A percentile compares a stretch with the other conserved stretches of the same genome.
Conservation (phyloP, 2,797 vertebrate species). For the Amphiprion clarkii region DNA sequence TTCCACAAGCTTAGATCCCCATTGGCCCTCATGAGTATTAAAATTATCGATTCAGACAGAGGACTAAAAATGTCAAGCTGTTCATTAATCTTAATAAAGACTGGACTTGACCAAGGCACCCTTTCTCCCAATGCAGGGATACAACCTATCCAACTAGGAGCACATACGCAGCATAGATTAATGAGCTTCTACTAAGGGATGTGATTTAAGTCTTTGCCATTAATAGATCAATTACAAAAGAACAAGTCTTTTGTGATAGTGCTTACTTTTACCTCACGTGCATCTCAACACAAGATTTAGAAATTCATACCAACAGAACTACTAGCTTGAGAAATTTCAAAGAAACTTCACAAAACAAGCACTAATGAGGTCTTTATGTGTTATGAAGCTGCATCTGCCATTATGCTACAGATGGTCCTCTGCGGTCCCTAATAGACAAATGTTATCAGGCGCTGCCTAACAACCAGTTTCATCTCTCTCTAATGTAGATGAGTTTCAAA, state of each 20-base stretch:
- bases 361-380: constrained; percentile 43
- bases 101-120: constrained; percentile 82
- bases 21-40: constrained; percentile 90
- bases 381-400: constrained; percentile 40
- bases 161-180: constrained; percentile 74
- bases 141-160: constrained; percentile 75
- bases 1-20: constrained; percentile 86
- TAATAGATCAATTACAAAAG: constrained; percentile 72
- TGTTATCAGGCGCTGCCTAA: constrained; percentile 44
- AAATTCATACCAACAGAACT: constrained; percentile 22
- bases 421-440: constrained; percentile 43
- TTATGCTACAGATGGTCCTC: constrained; percentile 50
- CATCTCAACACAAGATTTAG: constrained; percentile 47
- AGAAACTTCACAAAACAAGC: constrained; percentile 24
- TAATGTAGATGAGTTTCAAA: constrained; percentile 52
- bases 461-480: constrained; percentile 48
- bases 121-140: constrained; percentile 72
- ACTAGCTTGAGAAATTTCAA: constrained; percentile 20
- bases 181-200: constrained; percentile 72
- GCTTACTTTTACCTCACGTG: constrained; percentile 45
- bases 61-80: constrained; percentile 93
- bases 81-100: constrained; percentile 92
- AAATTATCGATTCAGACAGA: constrained; percentile 90
- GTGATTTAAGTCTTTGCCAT: constrained; percentile 75
- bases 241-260: constrained; percentile 53